Base-by-base conservation (phyloP, 1,140 invertebrate species). In the Hypothenemus hampei region DNA sequence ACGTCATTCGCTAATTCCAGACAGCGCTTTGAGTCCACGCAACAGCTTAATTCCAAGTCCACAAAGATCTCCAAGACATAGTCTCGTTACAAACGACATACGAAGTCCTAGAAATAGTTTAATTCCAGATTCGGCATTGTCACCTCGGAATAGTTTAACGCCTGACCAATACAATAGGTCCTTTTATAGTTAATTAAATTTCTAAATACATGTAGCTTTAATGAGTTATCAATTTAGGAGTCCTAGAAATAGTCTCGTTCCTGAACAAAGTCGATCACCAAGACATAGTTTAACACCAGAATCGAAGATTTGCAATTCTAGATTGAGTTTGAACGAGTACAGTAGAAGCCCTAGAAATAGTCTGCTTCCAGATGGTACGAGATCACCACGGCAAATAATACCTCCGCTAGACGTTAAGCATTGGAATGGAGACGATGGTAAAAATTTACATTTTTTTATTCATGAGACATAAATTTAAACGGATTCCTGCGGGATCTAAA, bases 161-260 rank as follows among this genome's bases (percentile, higher is more conserved):
- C 71, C 73, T 7, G 74, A 76, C 39, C 73, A 77, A 36, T 81
- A 80, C 58, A 82, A 80, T 57, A 70, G 55, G 55, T 57, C 13
- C 10, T n/a, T 15, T 16, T 10, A 4, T 19, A 18, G 10, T 39
- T 39, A 15, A 15, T 10, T 39, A 18, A 11, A 16, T 8, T 5
- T 33, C 3, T 35, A 20, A 19, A 8, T 2, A 13, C n/a, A 20
- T 33, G 10, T 8, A 21, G 4, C 19, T 20, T 21, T 10, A 1
- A 15, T 10, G 7, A n/a, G 11, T 3, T 29, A 36, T 16, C 15
- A 13, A 16, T 49, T 33, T 16, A 57, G 81, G 20, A 83, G 80
- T 70, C 81, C 81, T 0, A 72, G 82, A 44, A 83, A 82, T 57
- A 82, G 81, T 68, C 68, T 83, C 50, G 75, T 81, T 4, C 78